Percentiles rank a stretch among this genome's conserved stretches.
Evolutionary conservation across 2,113 vertebrate species (phyloP).

Genomic region (Jaculus jaculus): DNA sequence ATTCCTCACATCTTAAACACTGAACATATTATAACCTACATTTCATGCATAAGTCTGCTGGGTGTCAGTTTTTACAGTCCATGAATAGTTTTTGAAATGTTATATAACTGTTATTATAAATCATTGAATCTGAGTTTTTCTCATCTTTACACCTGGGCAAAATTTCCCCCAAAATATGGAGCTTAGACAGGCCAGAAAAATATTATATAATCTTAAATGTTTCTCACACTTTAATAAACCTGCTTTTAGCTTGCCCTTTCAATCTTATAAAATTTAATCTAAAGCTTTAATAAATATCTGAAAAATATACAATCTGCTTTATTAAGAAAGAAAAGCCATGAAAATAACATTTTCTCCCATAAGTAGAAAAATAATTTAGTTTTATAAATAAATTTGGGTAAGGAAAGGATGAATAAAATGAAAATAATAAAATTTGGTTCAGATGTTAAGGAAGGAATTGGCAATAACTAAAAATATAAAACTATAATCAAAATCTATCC

Average conservation of each 20-base stretch:
- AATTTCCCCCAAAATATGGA: not conserved
- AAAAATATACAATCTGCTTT: not conserved
- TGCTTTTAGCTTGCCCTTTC: not conserved
- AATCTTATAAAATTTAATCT: conserved; percentile 11
- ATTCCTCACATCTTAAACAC: not conserved
- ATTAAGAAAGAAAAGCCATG: not conserved
- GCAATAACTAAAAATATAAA: not conserved
- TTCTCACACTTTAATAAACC: not conserved
- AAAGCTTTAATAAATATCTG: not conserved
- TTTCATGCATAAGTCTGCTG: not conserved
- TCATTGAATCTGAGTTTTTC: not conserved
- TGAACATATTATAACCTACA: not conserved
- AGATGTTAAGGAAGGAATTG: not conserved
- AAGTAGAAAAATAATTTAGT: conserved; percentile 1
- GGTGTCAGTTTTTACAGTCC: conserved; percentile 16
- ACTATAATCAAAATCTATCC: not conserved
- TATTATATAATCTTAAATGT: not conserved
- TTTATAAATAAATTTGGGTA: not conserved
- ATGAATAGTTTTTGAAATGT: not conserved
- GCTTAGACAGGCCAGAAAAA: not conserved
- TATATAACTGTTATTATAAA: not conserved
- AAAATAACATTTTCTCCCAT: not conserved
- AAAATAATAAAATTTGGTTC: conserved; percentile 25
- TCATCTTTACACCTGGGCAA: not conserved
- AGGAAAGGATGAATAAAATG: not conserved